Percentiles rank a stretch among this genome's conserved stretches.
phyloP scores from a whole-genome alignment of 1,140 invertebrate species.

The Drepana arcuata region DNA sequence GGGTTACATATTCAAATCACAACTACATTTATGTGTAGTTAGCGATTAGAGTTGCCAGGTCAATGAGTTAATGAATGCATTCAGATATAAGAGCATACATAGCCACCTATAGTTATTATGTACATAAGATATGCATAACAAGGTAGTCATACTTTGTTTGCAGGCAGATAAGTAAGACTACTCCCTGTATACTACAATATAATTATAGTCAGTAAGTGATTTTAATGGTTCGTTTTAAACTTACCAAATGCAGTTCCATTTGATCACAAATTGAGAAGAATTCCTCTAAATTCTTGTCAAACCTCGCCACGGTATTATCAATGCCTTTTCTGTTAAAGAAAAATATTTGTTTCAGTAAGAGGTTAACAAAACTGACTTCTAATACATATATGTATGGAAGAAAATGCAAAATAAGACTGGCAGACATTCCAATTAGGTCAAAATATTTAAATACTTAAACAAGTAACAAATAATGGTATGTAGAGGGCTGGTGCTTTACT shows the following conservation, averaged over 20 bases:
- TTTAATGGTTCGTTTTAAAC: constrained; percentile 16
- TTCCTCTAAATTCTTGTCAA: constrained; percentile 94
- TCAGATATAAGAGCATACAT: constrained; percentile 20
- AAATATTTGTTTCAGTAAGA: too few relatives aligned
- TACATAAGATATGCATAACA: constrained; percentile 18
- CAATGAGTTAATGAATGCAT: constrained; percentile 41
- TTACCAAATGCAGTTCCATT: constrained; percentile 91
- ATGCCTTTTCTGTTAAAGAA: constrained; percentile 87
- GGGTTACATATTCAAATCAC: too few relatives aligned
- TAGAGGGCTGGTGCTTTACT: too few relatives aligned
- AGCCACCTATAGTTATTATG: too few relatives aligned
- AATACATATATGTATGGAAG: too few relatives aligned
- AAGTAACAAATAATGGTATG: too few relatives aligned
- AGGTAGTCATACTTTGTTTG: constrained; percentile 2
- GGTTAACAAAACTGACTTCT: too few relatives aligned
- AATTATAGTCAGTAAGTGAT: neutral
- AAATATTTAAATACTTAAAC: too few relatives aligned
- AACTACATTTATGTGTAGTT: too few relatives aligned
- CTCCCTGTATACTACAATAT: constrained; percentile 3
- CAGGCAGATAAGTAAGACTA: constrained; percentile 1
- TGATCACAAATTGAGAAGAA: constrained; percentile 96
- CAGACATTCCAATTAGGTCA: too few relatives aligned
- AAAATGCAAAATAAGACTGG: too few relatives aligned
- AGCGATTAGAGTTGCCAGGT: constrained; percentile 35
- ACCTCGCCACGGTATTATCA: constrained; percentile 81